Percentiles rank a stretch among this genome's conserved stretches.
Conservation (phyloP, 2,888 invertebrate genomes). For the Junonia oenone region DNA sequence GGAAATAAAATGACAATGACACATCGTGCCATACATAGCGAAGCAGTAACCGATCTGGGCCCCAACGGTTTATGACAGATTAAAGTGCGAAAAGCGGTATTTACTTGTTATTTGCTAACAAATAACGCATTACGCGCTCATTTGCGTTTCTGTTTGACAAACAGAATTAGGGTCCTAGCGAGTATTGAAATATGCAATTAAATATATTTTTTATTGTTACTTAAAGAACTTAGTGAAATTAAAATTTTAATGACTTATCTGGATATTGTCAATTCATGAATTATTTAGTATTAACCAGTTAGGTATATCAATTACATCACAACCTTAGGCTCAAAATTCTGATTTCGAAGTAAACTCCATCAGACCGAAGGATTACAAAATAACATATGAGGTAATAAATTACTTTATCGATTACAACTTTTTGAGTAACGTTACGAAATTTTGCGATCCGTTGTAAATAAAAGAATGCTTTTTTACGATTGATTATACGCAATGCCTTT, state of each 20-base stretch:
- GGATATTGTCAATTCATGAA: not conserved
- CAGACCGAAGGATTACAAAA: constrained; percentile 9
- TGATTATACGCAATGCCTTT: constrained; percentile 3
- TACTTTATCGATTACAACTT: constrained; percentile 13
- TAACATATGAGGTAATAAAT: constrained; percentile 8
- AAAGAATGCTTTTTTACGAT: constrained; percentile 3
- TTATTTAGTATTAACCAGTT: not conserved
- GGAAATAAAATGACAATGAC: too few relatives aligned
- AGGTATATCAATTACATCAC: not conserved
- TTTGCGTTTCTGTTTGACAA: too few relatives aligned
- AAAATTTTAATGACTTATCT: not conserved
- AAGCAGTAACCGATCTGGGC: too few relatives aligned
- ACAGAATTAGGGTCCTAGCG: too few relatives aligned
- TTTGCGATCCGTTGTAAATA: constrained; percentile 1
- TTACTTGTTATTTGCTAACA: too few relatives aligned
- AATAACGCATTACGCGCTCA: too few relatives aligned
- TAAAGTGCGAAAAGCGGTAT: too few relatives aligned
- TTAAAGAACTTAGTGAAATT: not conserved
- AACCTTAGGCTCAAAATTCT: constrained; percentile 1
- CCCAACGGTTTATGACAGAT: too few relatives aligned
- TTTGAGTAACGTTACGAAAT: constrained; percentile 13
- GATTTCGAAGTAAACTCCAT: constrained; percentile 15
- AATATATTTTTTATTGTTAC: too few relatives aligned
- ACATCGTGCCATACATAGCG: too few relatives aligned
- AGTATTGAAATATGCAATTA: too few relatives aligned